phyloP scores from a whole-genome alignment of 2,113 vertebrate genomes.

The Macrotus californicus region DNA sequence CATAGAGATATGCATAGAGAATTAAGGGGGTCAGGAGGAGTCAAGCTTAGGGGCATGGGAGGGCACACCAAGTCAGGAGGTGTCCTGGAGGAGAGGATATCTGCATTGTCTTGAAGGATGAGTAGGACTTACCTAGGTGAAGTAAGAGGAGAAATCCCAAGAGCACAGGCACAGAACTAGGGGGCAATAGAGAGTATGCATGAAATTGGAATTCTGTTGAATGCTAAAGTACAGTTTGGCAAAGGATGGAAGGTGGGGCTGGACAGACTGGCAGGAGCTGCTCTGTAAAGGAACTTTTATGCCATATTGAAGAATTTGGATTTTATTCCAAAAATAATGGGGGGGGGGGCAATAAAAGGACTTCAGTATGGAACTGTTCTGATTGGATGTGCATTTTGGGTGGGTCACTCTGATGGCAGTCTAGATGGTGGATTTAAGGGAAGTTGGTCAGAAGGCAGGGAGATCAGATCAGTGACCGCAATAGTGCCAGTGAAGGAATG shows the following conservation, averaged over 20 bases:
- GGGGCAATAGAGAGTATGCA: background rate
- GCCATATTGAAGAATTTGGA: background rate
- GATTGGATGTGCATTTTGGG: background rate
- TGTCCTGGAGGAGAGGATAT: background rate
- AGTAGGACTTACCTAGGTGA: background rate
- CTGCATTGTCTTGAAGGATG: background rate
- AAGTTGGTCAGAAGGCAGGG: background rate
- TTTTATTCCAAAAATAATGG: constrained; percentile 6
- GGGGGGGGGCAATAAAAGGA: background rate
- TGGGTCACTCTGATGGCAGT: background rate
- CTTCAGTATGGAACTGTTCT: background rate
- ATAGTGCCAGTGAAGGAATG: background rate
- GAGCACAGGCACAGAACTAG: background rate
- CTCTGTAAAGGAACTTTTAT: background rate
- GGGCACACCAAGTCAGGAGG: background rate
- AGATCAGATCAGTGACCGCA: background rate
- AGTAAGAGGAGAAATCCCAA: background rate
- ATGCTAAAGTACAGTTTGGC: background rate
- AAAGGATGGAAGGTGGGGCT: background rate
- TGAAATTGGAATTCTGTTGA: background rate
- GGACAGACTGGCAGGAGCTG: background rate
- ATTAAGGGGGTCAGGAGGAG: background rate
- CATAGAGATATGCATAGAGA: background rate
- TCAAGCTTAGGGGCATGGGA: background rate
- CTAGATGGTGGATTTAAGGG: background rate